Conservation (phyloP, 2,113 vertebrate genomes). For the Misgurnus anguillicaudatus region DNA sequence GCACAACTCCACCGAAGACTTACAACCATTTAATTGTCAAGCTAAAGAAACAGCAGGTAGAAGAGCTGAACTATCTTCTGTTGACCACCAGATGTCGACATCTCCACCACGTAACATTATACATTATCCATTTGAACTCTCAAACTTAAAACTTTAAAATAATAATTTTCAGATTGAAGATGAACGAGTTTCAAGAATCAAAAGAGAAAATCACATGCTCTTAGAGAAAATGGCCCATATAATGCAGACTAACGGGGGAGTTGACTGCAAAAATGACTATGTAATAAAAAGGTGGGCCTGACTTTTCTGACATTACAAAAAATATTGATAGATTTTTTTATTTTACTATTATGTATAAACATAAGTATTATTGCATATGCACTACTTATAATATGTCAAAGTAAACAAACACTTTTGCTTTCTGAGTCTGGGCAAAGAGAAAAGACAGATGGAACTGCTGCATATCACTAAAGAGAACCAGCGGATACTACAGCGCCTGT, state of each 20-base stretch:
- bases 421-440: conserved; percentile 64
- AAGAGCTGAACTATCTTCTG: neutral
- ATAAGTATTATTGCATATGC: too few relatives aligned
- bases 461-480: conserved; percentile 71
- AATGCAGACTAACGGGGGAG: conserved; percentile 67
- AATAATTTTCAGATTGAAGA: conserved; percentile 65
- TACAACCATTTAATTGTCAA: conserved; percentile 71
- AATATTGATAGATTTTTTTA: neutral
- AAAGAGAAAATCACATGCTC: conserved; percentile 74
- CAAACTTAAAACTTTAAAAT: neutral
- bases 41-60: conserved; percentile 75
- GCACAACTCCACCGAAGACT: conserved; percentile 62
- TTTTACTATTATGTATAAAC: too few relatives aligned
- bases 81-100: conserved; percentile 12
- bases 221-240: conserved; percentile 73
- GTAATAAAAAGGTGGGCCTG: conserved; percentile 69
- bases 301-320: neutral
- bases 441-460: conserved; percentile 64
- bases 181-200: conserved; percentile 62
- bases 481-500: conserved; percentile 64
- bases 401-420: conserved; percentile 19
- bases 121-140: neutral
- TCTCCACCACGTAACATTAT: neutral
- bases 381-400: too few relatives aligned
- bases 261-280: conserved; percentile 66